Base-by-base conservation (phyloP, 2,113 vertebrate genomes). In the Neomonachus schauinslandi region DNA sequence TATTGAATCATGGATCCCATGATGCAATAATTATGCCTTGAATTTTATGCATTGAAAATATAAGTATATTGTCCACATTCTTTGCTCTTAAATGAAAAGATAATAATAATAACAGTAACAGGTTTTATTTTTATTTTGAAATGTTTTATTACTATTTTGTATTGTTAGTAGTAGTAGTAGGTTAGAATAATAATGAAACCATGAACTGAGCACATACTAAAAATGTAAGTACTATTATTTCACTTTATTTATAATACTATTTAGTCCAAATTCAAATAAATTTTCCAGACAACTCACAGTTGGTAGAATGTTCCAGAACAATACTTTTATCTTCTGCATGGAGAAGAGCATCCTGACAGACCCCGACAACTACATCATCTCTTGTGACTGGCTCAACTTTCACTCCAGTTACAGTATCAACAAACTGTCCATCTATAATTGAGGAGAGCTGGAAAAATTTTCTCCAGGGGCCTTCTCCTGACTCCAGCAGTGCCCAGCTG, bases 271-370 rank as follows among this genome's bases (percentile, higher is more conserved):
- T 36, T 86, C 98, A 0, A 98, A 97, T 19, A 93, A 86, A 0
- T 99, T 99, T 69, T 99, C 99, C 0, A 85, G 95, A 4, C 33
- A 95, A 0, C 92, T 98, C 26, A 83, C 80, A 0, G 97, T 72
- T 76, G 39, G 46, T 0, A 98, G 99, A 51, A 98, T 99, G 98
- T 99, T 98, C 95, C 97, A 74, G 51, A 95, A 98, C 24, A 95
- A 97, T 0, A 91, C 98, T 67, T 97, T 99, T 33, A 99, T 99
- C 85, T 98, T 98, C 0, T 10, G n/a, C 4, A 15, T 98, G 87
- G 99, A 99, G 28, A 99, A 98, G 46, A 99, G 98, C 65, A 1
- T 81, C 0, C 98, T 99, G 96, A 98, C 98, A 0, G 98, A 98
- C 4, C 26, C 97, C 0, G 96, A 61, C 76, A 98, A 97, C 97